Base-by-base conservation (phyloP, 2,797 vertebrate genomes). In the Syngnathus rostellatus region DNA sequence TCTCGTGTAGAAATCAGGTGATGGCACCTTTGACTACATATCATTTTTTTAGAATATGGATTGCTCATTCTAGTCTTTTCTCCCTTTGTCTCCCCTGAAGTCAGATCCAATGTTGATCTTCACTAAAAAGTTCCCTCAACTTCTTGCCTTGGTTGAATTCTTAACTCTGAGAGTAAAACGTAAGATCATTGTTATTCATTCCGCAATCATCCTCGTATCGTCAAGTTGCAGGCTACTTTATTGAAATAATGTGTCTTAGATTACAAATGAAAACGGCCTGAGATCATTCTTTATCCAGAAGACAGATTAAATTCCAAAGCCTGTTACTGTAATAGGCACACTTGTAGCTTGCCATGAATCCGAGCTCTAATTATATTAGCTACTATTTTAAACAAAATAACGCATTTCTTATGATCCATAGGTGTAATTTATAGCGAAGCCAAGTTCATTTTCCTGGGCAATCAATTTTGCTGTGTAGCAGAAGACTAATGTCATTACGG, bases 331-430 rank as follows among this genome's bases (percentile, higher is more conserved):
- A 98, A 99, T 95, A 94, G 92, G 91, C 91, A 90, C 91, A 95
- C 94, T 95, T 95, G 94, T 95, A 94, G 91, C 94, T 95, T 91
- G 92, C 94, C 94, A 95, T 96, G 96, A 97, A 98, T 95, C 97
- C 95, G 93, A 92, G 90, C 86, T 90, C 90, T 98, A 98, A 99
- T 98, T 96, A 94, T 92, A 96, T 98, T 96, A 97, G 92, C 90
- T 92, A 94, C 90, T 94, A 93, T 95, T 98, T 97, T 94, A 94
- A 95, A 95, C 92, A 94, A 96, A 96, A 93, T 94, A 96, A 95
- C 92, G 93, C 92, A 93, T 93, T 94, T 91, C 92, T 95, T 93
- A 92, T 91, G 93, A 98, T 95, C 94, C 94, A 93, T 90, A 91
- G 95, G 93, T 89, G 89, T 94, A 98, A 98, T 99, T 99, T 96